Evolutionary conservation across 2,113 vertebrate genomes (phyloP), one percentile per base, ranked within the genome.

Genomic region (Psilopogon haemacephalus): DNA sequence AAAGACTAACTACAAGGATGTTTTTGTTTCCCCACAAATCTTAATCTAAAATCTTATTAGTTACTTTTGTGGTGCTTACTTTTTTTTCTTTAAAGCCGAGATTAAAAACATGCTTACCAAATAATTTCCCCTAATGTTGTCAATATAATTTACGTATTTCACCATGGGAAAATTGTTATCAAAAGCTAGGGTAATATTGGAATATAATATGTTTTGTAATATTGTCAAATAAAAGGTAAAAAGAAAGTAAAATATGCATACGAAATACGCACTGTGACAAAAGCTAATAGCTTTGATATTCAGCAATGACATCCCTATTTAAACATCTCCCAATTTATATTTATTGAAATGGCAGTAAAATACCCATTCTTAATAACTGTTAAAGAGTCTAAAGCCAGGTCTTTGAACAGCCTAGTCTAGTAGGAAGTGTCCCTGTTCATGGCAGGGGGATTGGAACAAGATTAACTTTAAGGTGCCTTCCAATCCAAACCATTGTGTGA

Each of bases 1-100:
- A 60, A 72, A 69, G 76, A 90, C 17, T 68, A 86, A 90, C 74
- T 32, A 93, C 27, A 95, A 96, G 21, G 40, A 68, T 63, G 27
- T 32, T 82, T 84, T 86, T 96, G 40, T 86, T 52, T 83, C 21
- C 60, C 54, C 63, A 60, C 15, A 4, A 88, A 80, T 82, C 46
- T 71, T 89, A 70, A 93, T 75, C 67, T 74, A 80, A 89, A 84
- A 92, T 63, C 37, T 64, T 67, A 64, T 35, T 42, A 80, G 52
- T 82, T 93, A 58, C 69, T 27, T 76, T 44, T 62, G 35, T 44
- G 19, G 7, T 65, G n/a, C 11, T 87, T 89, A 33, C 16, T 88
- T 86, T 28, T 71, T 44, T 84, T 79, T 58, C 32, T 76, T 93
- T 81, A 64, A 86, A 88, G 30, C 40, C 81, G 71, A 60, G 37